Base-by-base conservation (phyloP, 2,113 vertebrate genomes). In the Telmatochromis brichardi region DNA sequence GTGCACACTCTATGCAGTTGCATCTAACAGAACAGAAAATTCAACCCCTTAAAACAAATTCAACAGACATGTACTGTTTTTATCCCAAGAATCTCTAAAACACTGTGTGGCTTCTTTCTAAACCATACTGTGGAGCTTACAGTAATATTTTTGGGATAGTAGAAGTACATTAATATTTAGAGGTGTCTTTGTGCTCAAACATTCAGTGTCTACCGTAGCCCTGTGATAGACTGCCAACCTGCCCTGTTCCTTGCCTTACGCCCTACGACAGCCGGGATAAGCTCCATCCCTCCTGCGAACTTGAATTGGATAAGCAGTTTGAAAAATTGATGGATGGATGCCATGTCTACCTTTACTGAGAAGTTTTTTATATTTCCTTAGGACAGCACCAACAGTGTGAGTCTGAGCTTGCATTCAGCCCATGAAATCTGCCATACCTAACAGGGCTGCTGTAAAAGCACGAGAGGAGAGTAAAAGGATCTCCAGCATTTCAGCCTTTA, bases 31-130 rank as follows among this genome's bases (percentile, higher is more conserved):
- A 47, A 76, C 35, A 42, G n/a, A 42, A 23, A 23, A 40, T 40
- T 5, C 0, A n/a, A 0, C 2, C 0, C 23, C 40, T 7, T 47
- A 5, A 28, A 15, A 76, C 23, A 28, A 47, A 4, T 28, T 28
- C 23, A 76, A 42, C 71, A 11, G 71, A 76, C 4, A 0, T 28
- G 15, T 28, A 0, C 6, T 28, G 9, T 28, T 47, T 40, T 21
- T 4, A 47, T 19, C 42, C 4, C 9, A 28, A 0, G 23, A 47
- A 50, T 17, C 42, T 50, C 71, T 31, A 17, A 47, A 50, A 7
- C 71, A 19, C 17, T 31, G 6, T 28, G 5, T 28, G 0, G 1
- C 42, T 19, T 19, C 14, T 50, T 76, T 76, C 23, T 0, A 31
- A 28, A 47, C 42, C 23, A 19, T 19, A 2, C 23, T 11, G 9